Conservation (phyloP, 2,888 invertebrate genomes). For the Beris chalybata region DNA sequence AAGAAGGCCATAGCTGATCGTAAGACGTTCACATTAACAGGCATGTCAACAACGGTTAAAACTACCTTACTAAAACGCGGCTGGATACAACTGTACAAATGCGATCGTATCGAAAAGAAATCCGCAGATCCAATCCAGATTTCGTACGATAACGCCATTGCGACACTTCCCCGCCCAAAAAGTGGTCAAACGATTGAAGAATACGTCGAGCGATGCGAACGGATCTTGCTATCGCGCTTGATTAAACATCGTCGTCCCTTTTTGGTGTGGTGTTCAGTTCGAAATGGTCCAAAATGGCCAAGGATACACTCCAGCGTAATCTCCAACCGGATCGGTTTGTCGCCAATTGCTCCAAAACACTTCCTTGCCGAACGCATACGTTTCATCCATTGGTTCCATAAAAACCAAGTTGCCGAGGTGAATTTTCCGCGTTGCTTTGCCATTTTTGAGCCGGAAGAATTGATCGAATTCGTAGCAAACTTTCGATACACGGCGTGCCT, state of each 20-base stretch:
- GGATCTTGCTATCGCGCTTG: background rate
- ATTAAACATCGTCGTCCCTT: background rate
- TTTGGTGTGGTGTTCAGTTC: background rate
- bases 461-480: background rate
- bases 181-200: background rate
- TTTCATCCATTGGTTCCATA: background rate
- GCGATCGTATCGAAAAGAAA: background rate
- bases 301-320: background rate
- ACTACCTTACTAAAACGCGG: background rate
- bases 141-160: background rate
- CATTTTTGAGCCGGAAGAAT: background rate
- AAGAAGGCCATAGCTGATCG: background rate
- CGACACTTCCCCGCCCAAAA: background rate
- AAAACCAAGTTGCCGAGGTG: background rate
- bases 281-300: background rate
- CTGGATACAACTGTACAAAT: background rate
- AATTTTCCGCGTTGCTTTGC: background rate
- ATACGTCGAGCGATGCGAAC: background rate
- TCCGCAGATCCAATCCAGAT: background rate
- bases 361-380: background rate
- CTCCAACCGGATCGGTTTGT: background rate
- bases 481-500: background rate
- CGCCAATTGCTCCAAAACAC: constrained; percentile 7
- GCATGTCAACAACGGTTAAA: background rate
- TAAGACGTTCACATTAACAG: background rate